Base-by-base conservation (phyloP, 2,888 invertebrate species). In the Dicyrtoma fusca region DNA sequence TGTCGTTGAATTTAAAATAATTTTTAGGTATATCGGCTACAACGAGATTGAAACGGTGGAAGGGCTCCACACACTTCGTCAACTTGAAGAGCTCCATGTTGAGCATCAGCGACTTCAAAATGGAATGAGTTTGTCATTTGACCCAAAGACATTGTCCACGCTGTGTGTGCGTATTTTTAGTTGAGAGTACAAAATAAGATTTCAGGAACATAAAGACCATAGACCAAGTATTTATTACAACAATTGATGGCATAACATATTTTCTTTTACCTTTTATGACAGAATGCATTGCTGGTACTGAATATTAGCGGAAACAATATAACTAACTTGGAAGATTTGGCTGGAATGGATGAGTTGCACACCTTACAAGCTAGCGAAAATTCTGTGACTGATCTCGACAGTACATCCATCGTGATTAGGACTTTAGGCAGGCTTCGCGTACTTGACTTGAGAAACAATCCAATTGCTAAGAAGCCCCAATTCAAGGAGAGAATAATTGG, bases 1-100 rank as follows among this genome's bases (percentile, higher is more conserved):
- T n/a, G n/a, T n/a, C n/a, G n/a, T n/a, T 70, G 19, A 13, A 17
- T 5, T 34, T 34, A 23, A 63, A 17, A 19, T 6, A 4, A 6
- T 13, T 59, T 44, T 53, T 11, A 82, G 82, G 55, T 81, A 81
- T 82, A 83, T 91, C 73, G 88, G 89, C 0, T 87, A 89, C 77
- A 92, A 92, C 82, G 84, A 84, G 73, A 90, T 91, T 55, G 86
- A 86, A 71, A 88, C 91, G 0, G 84, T 91, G 0, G 91, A 92
- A 83, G 90, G 90, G 75, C 84, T 92, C 73, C 88, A 89, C 76
- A 84, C 84, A 23, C 82, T 89, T 47, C 84, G 82, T 57, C 86
- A 86, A 81, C 84, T 92, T 74, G 87, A 88, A 80, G 90, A 90
- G 80, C 82, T 91, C 25, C 88, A 91, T 80, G 83, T 91, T 71